Evolutionary conservation across 2,888 invertebrate genomes (phyloP), one percentile per base, ranked within the genome.

Genomic region (Drosophila rubida): DNA sequence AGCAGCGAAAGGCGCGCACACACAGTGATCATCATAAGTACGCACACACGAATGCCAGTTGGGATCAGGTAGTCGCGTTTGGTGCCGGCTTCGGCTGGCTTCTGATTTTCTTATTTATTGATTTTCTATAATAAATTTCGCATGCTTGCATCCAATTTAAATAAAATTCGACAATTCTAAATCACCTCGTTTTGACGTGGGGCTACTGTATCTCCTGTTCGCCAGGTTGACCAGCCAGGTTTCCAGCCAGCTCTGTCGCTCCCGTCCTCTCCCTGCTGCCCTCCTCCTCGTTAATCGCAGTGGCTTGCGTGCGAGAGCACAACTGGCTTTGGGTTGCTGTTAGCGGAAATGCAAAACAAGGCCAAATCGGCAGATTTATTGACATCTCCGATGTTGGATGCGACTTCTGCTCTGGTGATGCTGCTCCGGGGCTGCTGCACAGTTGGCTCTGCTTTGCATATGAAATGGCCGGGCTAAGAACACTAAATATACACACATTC

Each of bases 121-220:
- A 90, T 90, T 90, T 90, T 88, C 89, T 90, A 90, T 90, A 90
- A 90, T 90, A 90, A 90, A 90, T 90, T 91, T 91, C 89, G 91
- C 91, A 91, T 91, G 91, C 90, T 88, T 88, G 89, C 89, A 89
- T 90, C 92, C 92, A 91, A 91, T 91, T 91, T 91, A 91, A 91
- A 91, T 91, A 91, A 91, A 90, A 90, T 89, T 91, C 90, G 90
- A 90, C 91, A 92, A 92, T 91, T 91, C 92, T 91, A 92, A 91
- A 92, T 92, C 92, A 91, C 90, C 88, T 83, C 90, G 81, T 90
- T 89, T 91, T 90, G 91, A 90, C 90, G 81, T 90, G 84, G 87
- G 78, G 90, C 89, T 89, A 90, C 89, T 88, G 89, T 75, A 69
- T 78, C 67, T 64, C 64, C 62, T 69, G 60, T 49, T 75, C 50